phyloP scores from a whole-genome alignment of 2,797 vertebrate species.

The Glossophaga mutica region DNA sequence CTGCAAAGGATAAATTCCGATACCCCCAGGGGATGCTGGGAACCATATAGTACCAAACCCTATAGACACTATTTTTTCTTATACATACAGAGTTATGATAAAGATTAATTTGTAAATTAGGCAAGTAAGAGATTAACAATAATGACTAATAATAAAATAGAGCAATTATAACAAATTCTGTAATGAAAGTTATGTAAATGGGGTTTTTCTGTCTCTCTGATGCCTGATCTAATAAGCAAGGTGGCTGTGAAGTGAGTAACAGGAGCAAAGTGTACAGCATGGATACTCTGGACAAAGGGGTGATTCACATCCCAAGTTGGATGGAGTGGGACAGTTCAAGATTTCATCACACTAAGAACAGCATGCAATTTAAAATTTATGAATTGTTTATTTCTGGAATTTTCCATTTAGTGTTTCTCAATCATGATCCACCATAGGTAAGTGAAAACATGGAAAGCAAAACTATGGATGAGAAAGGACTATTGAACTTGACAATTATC shows the following conservation, averaged over 20 bases:
- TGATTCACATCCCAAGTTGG: not conserved
- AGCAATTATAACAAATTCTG: not conserved
- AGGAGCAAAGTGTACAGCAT: not conserved
- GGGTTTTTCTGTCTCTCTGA: not conserved
- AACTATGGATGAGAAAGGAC: not conserved
- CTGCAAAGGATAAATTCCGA: not conserved
- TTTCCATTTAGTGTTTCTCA: not conserved
- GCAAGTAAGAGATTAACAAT: not conserved
- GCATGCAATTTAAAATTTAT: not conserved
- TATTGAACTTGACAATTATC: not conserved
- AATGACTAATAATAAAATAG: not conserved
- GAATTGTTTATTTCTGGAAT: not conserved
- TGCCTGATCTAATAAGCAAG: not conserved
- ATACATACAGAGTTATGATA: not conserved
- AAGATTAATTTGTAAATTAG: not conserved
- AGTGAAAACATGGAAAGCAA: not conserved
- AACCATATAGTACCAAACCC: not conserved
- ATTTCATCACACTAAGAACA: not conserved
- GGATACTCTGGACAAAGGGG: not conserved
- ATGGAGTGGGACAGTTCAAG: not conserved
- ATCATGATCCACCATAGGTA: not conserved
- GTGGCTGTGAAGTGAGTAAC: not conserved
- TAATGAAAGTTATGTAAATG: not conserved
- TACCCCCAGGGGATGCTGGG: not conserved
- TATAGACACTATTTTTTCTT: not conserved